A percentile compares a stretch with the other conserved stretches of the same genome.
phyloP scores from a whole-genome alignment of 2,888 invertebrate genomes.

The Diarsia dahlii region DNA sequence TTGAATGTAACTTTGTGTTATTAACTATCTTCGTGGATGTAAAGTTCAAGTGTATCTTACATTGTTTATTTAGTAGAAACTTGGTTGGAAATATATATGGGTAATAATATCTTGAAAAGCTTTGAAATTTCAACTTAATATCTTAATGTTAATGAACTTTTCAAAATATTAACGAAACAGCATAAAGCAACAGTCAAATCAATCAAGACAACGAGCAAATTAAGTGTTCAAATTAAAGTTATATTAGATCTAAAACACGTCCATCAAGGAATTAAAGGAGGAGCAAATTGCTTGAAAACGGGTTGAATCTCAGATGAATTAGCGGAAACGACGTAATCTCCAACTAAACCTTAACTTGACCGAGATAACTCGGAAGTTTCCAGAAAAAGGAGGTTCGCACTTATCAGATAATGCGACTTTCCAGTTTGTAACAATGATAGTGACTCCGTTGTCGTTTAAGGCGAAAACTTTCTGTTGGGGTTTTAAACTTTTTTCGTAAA shows the following conservation, averaged over 20 bases:
- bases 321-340: slow-evolving; percentile 66
- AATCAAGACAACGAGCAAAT: slow-evolving; percentile 23
- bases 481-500: slow-evolving; percentile 69
- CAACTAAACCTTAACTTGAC: slow-evolving; percentile 65
- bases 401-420: slow-evolving; percentile 71
- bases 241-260: slow-evolving; percentile 40
- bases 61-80: slow-evolving; percentile 25
- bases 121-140: neutral
- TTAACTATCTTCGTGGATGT: slow-evolving; percentile 21
- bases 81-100: slow-evolving; percentile 2
- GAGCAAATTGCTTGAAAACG: slow-evolving; percentile 60
- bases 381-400: slow-evolving; percentile 68
- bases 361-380: slow-evolving; percentile 68
- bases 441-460: slow-evolving; percentile 67
- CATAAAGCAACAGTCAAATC: neutral
- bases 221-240: slow-evolving; percentile 6
- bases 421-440: slow-evolving; percentile 68
- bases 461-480: slow-evolving; percentile 65
- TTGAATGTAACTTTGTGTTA: slow-evolving; percentile 40
- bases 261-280: slow-evolving; percentile 51
- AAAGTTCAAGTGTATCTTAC: slow-evolving; percentile 26
- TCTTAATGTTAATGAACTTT: neutral
- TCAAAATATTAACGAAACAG: neutral
- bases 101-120: neutral
- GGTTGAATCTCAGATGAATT: slow-evolving; percentile 64